Base-by-base conservation (phyloP, 2,797 vertebrate species). In the Anableps anableps region DNA sequence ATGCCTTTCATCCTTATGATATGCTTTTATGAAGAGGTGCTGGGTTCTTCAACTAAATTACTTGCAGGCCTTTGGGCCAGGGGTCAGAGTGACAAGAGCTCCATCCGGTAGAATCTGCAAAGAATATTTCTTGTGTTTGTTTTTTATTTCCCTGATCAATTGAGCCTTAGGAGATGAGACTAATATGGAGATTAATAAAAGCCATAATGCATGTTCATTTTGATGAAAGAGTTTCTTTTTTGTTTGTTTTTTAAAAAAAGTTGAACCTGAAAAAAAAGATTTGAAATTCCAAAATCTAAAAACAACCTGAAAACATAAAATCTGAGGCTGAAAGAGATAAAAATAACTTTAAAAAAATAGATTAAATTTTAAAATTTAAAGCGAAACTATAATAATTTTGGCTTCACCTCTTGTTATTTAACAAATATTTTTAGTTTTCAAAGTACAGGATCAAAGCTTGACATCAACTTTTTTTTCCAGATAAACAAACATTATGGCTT, bases 1-100 rank as follows among this genome's bases (percentile, higher is more conserved):
- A 74, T 55, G 70, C 23, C n/a, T n/a, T 82, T 83, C 53, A 45
- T 38, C 47, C 45, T 21, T 51, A 72, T 73, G 76, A 79, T 86
- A 76, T 85, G 85, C 83, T 86, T 87, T 85, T 51, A 77, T 51
- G 48, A 78, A 68, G 74, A 78, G 70, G 43, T 41, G 13, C 21
- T 76, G 72, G 68, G 75, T 81, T 84, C 85, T 83, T 86, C 58
- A 72, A 68, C 77, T 74, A 2, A 23, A 43, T 47, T 7, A 29
- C 43, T 68, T n/a, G 47, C 48, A 38, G 68, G 43, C 43, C 68
- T 71, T 45, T 45, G 41, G 41, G 68, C 29, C 13, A 47, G 29
- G 19, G 66, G 71, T 76, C 75, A 60, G 29, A 29, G 8, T 55
- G 21, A 48, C 48, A 0, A 17, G 34, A 66, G 50, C 51, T 70